These are phyloP conservation scores for Sebastes steindachneri DNA, from an alignment of 2,797 vertebrate genomes.

Conservation along the genomic window DNA sequence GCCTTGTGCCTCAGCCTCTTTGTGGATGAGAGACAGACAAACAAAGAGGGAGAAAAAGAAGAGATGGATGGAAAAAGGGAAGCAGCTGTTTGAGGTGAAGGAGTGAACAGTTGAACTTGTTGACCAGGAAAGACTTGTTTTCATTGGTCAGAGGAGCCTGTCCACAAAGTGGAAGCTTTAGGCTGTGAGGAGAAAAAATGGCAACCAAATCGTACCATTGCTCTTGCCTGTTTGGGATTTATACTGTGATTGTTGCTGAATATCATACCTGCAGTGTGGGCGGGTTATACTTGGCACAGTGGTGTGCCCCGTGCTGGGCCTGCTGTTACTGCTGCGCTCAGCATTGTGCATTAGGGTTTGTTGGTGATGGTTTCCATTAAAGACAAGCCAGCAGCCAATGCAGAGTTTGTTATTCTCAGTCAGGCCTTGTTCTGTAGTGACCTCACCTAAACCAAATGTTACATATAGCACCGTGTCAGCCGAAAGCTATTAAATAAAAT, in stretches of 20 bases:
- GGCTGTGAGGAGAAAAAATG: background rate
- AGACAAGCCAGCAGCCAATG: slow-evolving; percentile 13
- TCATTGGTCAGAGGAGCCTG: slow-evolving; percentile 13
- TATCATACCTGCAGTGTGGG: slow-evolving; percentile 42
- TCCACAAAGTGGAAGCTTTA: slow-evolving; percentile 6
- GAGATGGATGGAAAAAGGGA: slow-evolving; percentile 3
- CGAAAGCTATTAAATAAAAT: background rate
- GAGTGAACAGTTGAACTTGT: slow-evolving; percentile 37
- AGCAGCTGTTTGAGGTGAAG: slow-evolving; percentile 44
- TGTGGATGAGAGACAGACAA: slow-evolving; percentile 3
- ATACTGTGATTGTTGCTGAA: slow-evolving; percentile 17
- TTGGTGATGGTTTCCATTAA: slow-evolving; percentile 43
- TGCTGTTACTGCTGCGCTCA: slow-evolving; percentile 47
- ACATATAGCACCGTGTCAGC: background rate
- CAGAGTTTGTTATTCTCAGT: slow-evolving; percentile 16
- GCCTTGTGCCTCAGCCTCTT: background rate
- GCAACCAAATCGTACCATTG: background rate
- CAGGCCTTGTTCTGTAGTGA: background rate
- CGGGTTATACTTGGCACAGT: slow-evolving; percentile 36
- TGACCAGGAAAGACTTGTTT: slow-evolving; percentile 45
- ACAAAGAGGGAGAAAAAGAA: background rate
- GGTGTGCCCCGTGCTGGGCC: slow-evolving; percentile 38
- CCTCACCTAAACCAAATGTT: background rate
- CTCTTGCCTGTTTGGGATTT: slow-evolving; percentile 8
- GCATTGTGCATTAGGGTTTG: slow-evolving; percentile 25